Conservation (phyloP, 1,140 invertebrate genomes). For the Augochlora pura region DNA sequence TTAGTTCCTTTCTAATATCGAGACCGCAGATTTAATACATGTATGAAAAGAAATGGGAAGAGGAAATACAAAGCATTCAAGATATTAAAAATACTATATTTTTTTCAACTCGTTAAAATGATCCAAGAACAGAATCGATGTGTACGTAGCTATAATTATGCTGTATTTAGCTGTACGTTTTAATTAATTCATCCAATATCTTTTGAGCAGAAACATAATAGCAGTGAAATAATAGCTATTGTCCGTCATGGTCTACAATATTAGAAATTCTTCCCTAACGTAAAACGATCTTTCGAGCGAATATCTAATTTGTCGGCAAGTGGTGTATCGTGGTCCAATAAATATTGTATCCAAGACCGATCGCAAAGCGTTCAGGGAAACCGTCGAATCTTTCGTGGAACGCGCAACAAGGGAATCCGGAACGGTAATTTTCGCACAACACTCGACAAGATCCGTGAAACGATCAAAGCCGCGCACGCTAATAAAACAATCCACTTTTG, state of each 20-base stretch:
- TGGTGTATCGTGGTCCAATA: neutral
- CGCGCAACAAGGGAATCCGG: slow-evolving; percentile 15
- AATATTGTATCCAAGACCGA: neutral
- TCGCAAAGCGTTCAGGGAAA: neutral
- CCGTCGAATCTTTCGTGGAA: slow-evolving; percentile 26
- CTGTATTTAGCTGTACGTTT: too few relatives aligned
- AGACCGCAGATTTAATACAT: too few relatives aligned
- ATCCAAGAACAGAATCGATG: too few relatives aligned
- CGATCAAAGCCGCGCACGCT: slow-evolving; percentile 17
- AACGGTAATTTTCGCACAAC: slow-evolving; percentile 30
- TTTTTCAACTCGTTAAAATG: too few relatives aligned
- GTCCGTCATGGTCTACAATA: neutral
- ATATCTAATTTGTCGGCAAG: neutral
- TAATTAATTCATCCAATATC: too few relatives aligned
- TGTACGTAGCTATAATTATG: too few relatives aligned
- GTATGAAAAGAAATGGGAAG: too few relatives aligned
- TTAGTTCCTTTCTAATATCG: too few relatives aligned
- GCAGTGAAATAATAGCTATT: neutral
- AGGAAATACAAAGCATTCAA: too few relatives aligned
- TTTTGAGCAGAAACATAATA: too few relatives aligned
- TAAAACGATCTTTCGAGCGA: neutral
- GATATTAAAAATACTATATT: too few relatives aligned
- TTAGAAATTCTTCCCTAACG: neutral
- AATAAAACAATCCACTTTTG: slow-evolving; percentile 49
- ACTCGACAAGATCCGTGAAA: slow-evolving; percentile 27